These are phyloP conservation scores for Acrocyrtus sp. DNA, from an alignment of 2,888 invertebrate species.

Conservation along the genomic window DNA sequence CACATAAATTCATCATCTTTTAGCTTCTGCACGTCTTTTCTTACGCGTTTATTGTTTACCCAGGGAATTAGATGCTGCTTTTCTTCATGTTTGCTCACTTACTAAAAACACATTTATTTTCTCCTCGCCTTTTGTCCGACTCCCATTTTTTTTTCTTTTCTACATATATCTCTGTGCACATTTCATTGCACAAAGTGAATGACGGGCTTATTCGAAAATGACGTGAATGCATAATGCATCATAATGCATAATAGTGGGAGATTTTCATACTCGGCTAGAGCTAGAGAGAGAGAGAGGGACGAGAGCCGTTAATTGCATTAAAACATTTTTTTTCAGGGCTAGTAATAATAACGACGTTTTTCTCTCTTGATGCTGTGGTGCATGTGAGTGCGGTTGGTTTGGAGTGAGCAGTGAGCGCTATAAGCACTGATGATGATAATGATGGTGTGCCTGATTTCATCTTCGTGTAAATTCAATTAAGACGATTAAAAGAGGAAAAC, in stretches of 20 bases:
- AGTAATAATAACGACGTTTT: no score
- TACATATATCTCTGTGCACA: conserved; percentile 3
- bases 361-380: no score
- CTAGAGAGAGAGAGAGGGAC: no score
- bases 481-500: conserved; percentile 24
- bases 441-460: conserved; percentile 29
- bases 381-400: no score
- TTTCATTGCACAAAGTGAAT: conserved; percentile 38
- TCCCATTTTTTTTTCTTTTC: conserved; percentile 1
- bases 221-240: neutral
- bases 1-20: conserved; percentile 40
- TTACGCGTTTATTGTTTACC: conserved; percentile 41
- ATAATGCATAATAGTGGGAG: neutral
- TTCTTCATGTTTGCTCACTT: conserved; percentile 30
- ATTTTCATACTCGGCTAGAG: no score
- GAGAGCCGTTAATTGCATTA: conserved; percentile 45
- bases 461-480: conserved; percentile 49
- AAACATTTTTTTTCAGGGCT: no score
- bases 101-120: conserved; percentile 1
- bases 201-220: neutral
- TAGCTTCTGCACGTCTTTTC: conserved; percentile 3
- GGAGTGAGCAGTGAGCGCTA: no score
- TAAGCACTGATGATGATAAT: no score
- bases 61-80: conserved; percentile 47
- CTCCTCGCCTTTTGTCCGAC: neutral